These are phyloP conservation scores for Hemistola chrysoprasaria DNA, from an alignment of 2,888 invertebrate species.

Conservation along the genomic window DNA sequence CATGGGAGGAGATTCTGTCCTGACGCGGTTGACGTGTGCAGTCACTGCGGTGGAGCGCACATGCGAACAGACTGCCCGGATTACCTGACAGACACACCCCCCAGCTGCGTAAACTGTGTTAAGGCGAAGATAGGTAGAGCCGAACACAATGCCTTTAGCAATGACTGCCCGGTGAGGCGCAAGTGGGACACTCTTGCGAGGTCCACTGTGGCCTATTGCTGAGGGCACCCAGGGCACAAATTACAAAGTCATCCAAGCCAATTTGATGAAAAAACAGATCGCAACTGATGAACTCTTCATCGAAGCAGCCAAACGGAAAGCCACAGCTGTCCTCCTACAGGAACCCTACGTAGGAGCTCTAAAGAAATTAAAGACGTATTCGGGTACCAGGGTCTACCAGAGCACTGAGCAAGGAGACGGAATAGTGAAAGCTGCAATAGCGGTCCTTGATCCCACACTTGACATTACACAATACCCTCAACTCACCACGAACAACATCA, in stretches of 20 bases:
- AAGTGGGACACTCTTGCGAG: constrained; percentile 1
- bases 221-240: constrained; percentile 2
- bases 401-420: neutral
- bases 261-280: neutral
- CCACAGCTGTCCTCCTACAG: neutral
- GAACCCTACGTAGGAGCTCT: neutral
- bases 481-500: constrained; percentile 13
- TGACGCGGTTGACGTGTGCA: constrained; percentile 17
- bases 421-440: neutral
- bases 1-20: constrained; percentile 12
- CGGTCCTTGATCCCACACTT: neutral
- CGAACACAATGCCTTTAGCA: neutral
- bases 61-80: constrained; percentile 10
- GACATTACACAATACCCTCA: neutral
- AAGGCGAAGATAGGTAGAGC: neutral
- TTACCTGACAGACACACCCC: neutral
- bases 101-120: no score
- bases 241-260: neutral
- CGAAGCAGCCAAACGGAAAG: neutral
- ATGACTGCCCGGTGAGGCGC: neutral
- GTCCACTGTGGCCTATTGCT: neutral
- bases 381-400: no score
- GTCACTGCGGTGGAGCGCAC: constrained; percentile 28
- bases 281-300: neutral
- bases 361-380: neutral